phyloP scores from a whole-genome alignment of 2,888 invertebrate genomes.

The Julus scanicus region DNA sequence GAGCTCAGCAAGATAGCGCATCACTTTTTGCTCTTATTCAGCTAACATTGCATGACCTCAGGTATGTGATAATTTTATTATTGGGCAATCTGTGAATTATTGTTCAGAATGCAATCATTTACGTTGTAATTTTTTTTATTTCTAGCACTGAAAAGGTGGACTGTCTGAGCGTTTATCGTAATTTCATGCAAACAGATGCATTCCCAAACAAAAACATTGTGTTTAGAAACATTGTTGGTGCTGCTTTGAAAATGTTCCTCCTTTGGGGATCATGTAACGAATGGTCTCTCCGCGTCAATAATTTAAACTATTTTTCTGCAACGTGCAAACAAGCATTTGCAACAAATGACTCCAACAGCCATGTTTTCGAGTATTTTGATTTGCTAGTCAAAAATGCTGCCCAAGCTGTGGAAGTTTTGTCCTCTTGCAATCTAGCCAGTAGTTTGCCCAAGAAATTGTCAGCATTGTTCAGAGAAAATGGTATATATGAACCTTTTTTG shows the following conservation, averaged over 20 bases:
- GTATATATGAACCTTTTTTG: not conserved
- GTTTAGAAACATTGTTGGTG: constrained; percentile 5
- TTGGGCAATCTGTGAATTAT: not conserved
- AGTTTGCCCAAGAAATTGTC: not conserved
- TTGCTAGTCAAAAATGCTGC: not conserved
- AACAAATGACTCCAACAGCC: not conserved
- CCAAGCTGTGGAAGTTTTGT: not conserved
- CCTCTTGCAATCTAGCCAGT: not conserved
- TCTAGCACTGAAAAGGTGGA: not conserved
- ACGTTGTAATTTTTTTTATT: not conserved
- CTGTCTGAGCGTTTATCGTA: not conserved
- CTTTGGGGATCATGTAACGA: constrained; percentile 48
- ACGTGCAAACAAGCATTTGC: not conserved
- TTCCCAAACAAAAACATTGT: constrained; percentile 34
- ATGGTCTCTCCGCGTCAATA: constrained; percentile 22
- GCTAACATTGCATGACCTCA: not conserved
- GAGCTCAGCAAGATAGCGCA: constrained; percentile 32
- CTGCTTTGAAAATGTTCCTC: constrained; percentile 47
- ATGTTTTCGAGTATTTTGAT: not conserved
- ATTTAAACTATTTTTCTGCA: not conserved
- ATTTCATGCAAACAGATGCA: constrained; percentile 25
- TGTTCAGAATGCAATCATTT: not conserved
- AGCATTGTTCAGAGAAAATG: not conserved
- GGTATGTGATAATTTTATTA: not conserved
- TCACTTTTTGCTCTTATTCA: constrained; percentile 43